Evolutionary conservation across 2,113 vertebrate species (phyloP), one percentile per base, ranked within the genome.

Genomic region (Electrona antarctica): DNA sequence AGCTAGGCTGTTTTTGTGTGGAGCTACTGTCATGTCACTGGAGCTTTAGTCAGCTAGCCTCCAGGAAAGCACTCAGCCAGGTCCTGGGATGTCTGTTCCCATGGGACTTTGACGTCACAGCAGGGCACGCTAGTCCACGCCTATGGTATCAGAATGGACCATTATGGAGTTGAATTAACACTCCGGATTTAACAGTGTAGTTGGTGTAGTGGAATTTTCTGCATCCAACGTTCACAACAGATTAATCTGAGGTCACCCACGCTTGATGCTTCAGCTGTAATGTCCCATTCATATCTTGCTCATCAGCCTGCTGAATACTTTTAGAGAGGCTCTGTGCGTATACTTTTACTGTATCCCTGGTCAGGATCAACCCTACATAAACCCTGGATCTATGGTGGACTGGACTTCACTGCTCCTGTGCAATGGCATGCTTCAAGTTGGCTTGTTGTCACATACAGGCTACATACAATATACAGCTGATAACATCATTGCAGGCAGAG

Each of bases 291-390:
- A 3, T 49, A 9, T 59, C 7, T 15, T 59, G 2, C 2, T 2
- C 28, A 9, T 28, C 15, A 59, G 10, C 1, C 14, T 8, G 21
- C 57, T 28, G 11, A 9, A 29, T 28, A 28, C 15, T 29, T 75
- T 66, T 51, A 51, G 49, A 12, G 61, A 78, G 65, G 64, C 62
- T 41, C 0, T 8, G 74, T 70, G 41, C 72, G 82, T 79, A 68
- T 41, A 41, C 33, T 41, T 6, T 41, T 41, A 41, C 33, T 41
- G 33, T 41, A 41, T 46, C 68, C 46, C 67, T 71, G 45, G 69
- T 13, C n/a, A 13, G 63, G 55, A 60, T 86, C 49, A 76, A 79
- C 77, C 64, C 77, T 79, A 59, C 69, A 82, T 85, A 85, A 83
- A 81, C 60, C 82, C 69, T 82, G 67, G 62, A 67, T 50, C 77